Percentiles rank a stretch among this genome's conserved stretches.
These are phyloP conservation scores for Eucera pruinosa DNA, from an alignment of 2,888 invertebrate species.

Conservation along the genomic window DNA sequence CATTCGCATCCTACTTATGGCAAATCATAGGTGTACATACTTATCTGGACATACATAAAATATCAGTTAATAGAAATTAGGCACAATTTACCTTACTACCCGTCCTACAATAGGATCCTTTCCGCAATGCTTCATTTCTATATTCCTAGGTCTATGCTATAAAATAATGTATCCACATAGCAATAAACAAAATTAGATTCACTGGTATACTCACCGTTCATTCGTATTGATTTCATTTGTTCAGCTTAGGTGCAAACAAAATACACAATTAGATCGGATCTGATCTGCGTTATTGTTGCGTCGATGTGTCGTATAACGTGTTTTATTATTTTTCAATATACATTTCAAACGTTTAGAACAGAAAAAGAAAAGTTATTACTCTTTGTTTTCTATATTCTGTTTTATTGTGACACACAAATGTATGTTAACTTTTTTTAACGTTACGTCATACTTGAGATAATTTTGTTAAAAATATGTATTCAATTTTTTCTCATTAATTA, in stretches of 20 bases:
- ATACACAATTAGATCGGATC: conserved; percentile 11
- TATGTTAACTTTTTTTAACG: conserved; percentile 13
- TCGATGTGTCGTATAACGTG: background rate
- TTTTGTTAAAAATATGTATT: conserved; percentile 19
- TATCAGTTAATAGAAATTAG: too few species aligned
- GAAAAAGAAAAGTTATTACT: conserved; percentile 10
- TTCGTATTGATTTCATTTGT: conserved; percentile 15
- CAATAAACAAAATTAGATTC: conserved; percentile 18
- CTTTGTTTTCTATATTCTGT: background rate
- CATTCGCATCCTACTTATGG: too few species aligned
- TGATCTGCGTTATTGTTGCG: conserved; percentile 9
- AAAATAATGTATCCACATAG: conserved; percentile 10
- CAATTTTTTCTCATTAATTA: background rate
- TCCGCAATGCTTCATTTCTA: too few species aligned
- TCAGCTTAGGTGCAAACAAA: background rate
- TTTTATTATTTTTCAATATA: background rate
- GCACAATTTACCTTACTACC: too few species aligned
- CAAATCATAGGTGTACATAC: too few species aligned
- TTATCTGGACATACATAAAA: too few species aligned
- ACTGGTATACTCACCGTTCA: background rate
- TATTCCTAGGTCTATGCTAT: too few species aligned
- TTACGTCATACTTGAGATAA: background rate
- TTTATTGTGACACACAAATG: background rate
- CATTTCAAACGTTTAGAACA: conserved; percentile 15
- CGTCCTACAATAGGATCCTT: too few species aligned